A percentile compares a stretch with the other conserved stretches of the same genome.
phyloP scores from a whole-genome alignment of 2,113 vertebrate species.

The human (Homo sapiens) region GRCh38 chr9:89503001-89503500 shows the following conservation, averaged over 20 bases:
- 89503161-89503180: background rate
- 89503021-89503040: background rate
- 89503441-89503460: background rate
- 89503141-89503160: background rate
- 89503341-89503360: background rate
- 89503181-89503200: background rate
- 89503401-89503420: background rate
- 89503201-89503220: background rate
- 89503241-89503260: background rate
- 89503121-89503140: background rate
- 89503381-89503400: background rate
- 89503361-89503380: background rate
- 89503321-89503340: background rate
- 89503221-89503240: background rate
- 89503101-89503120: background rate
- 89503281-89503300: background rate
- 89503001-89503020: background rate
- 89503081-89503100: background rate
- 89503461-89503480: background rate
- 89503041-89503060: background rate
- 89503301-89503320: background rate
- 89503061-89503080: background rate
- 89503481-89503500: background rate
- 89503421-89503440: background rate
- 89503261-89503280: background rate